These are phyloP conservation scores for Peromyscus californicus DNA, from an alignment of 2,113 vertebrate species.

Conservation along the genomic window DNA sequence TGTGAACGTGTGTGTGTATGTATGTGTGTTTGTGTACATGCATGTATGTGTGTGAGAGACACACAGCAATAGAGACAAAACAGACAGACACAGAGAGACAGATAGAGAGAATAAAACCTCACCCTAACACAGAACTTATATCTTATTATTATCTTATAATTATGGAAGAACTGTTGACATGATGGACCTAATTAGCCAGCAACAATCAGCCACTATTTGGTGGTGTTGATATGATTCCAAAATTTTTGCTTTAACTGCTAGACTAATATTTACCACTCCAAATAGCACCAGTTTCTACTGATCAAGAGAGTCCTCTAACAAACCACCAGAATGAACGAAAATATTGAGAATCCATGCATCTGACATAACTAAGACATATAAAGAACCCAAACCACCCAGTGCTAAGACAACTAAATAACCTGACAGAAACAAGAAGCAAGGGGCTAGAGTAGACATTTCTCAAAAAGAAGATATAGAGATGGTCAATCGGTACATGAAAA, in stretches of 20 bases:
- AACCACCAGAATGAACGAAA: background rate
- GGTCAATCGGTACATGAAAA: background rate
- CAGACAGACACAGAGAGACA: background rate
- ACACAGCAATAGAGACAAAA: background rate
- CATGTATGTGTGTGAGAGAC: background rate
- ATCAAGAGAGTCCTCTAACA: background rate
- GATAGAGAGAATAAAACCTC: background rate
- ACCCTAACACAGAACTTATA: background rate
- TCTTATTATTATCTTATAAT: slow-evolving; percentile 16
- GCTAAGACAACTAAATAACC: background rate
- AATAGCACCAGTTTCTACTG: background rate
- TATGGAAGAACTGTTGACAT: background rate
- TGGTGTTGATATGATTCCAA: background rate
- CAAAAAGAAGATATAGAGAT: background rate
- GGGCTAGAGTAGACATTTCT: background rate
- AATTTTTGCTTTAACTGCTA: background rate
- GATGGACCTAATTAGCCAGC: background rate
- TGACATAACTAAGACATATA: background rate
- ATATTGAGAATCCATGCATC: background rate
- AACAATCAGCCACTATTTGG: background rate
- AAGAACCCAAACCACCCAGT: background rate
- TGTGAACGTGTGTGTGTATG: background rate
- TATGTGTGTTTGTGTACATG: background rate
- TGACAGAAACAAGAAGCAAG: background rate
- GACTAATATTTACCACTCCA: background rate